Conservation (phyloP, 2,888 invertebrate species). For the Cantharis rustica region DNA sequence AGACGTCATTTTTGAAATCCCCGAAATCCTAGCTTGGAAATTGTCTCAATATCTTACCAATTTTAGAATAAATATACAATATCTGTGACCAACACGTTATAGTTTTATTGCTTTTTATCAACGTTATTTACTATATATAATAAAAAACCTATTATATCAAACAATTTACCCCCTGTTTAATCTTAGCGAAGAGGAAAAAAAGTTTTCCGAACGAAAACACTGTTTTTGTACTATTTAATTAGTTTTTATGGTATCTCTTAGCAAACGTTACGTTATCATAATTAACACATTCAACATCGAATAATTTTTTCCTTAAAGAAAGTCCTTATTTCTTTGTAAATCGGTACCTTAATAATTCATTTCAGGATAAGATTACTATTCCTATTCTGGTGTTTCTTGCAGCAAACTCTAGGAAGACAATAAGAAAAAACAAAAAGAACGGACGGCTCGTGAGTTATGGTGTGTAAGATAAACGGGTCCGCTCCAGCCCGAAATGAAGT, state of each 20-base stretch:
- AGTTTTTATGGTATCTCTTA: not conserved
- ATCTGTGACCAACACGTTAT: slow-evolving; percentile 29
- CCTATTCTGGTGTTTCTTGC: slow-evolving; percentile 56
- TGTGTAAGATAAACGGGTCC: slow-evolving; percentile 73
- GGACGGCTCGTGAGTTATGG: slow-evolving; percentile 65
- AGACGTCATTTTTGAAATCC: slow-evolving; percentile 32
- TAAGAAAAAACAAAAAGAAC: slow-evolving; percentile 53
- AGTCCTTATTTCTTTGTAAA: slow-evolving; percentile 44
- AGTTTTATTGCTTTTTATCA: slow-evolving; percentile 22
- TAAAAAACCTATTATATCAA: slow-evolving; percentile 3
- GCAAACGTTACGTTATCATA: slow-evolving; percentile 13
- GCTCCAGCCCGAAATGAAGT: slow-evolving; percentile 75
- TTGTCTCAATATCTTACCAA: slow-evolving; percentile 32
- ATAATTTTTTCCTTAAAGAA: slow-evolving; percentile 37
- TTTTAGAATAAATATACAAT: slow-evolving; percentile 33
- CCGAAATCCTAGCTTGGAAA: slow-evolving; percentile 27
- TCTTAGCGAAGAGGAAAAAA: not conserved
- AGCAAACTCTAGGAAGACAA: slow-evolving; percentile 55
- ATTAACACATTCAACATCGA: slow-evolving; percentile 24
- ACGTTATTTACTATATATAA: slow-evolving; percentile 1
- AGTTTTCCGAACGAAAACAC: not conserved
- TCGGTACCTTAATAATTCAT: slow-evolving; percentile 55
- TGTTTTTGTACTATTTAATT: not conserved
- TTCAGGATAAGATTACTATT: slow-evolving; percentile 56
- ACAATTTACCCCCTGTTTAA: slow-evolving; percentile 5